Base-by-base conservation (phyloP, 2,797 vertebrate species). In the Coregonus sp. region DNA sequence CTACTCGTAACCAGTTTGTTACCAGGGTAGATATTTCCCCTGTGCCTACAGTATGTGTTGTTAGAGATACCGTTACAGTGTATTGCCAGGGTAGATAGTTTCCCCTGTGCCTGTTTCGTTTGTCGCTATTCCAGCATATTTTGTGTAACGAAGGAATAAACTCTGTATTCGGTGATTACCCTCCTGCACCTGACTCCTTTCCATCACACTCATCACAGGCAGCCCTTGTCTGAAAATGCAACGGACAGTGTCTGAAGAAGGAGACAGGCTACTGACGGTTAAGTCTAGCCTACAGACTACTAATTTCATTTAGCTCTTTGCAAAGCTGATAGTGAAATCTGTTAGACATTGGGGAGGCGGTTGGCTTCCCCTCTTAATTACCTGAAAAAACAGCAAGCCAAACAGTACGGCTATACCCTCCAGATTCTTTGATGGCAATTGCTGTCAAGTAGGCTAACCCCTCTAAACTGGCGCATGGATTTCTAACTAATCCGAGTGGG, bases 271-370 rank as follows among this genome's bases (percentile, higher is more conserved):
- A 85, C 70, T 0, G 40, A 2, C 40, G 9, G 40, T 82, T 33
- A 33, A 33, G 31, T 33, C 31, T 33, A 81, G 81, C 85, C 88
- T 75, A 67, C 40, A 83, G 81, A 12, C 78, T 78, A 31, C 66
- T 86, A 79, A 89, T 92, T 91, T 83, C 77, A 84, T 87, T 78
- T 82, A 68, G 77, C 81, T 78, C 78, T 85, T 82, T 66, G 81
- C 70, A 0, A 82, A 86, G 89, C 90, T 85, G 92, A 90, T 93
- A 91, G 91, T 88, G 56, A 91, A 94, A 90, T 89, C 87, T 89
- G 78, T 87, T 84, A 88, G 88, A 90, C 88, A 33, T 67, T 33
- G 86, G 81, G 87, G 85, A 86, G 84, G 80, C 74, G 76, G 78
- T 80, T 78, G 78, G 83, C 40, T 47, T 47, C 40, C 40, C 40